These are phyloP conservation scores for Aricia artaxerxes DNA, from an alignment of 2,888 invertebrate genomes.

Conservation along the genomic window DNA sequence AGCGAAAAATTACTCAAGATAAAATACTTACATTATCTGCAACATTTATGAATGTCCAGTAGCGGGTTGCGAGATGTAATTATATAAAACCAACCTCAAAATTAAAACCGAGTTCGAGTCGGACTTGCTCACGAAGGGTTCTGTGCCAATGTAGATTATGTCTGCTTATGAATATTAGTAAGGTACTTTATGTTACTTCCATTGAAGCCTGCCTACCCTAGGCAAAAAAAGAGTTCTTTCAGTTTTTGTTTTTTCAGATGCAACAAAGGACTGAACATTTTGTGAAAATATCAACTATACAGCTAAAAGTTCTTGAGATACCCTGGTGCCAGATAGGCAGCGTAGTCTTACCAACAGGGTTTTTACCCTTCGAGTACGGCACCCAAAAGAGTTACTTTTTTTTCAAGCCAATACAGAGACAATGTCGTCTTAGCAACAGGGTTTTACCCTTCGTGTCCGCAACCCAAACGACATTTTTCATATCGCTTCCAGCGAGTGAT, in stretches of 20 bases:
- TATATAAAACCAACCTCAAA: background rate
- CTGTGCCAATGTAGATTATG: background rate
- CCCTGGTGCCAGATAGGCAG: too few relatives aligned
- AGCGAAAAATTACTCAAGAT: slow-evolving; percentile 6
- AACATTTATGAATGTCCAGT: slow-evolving; percentile 17
- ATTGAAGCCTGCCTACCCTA: too few relatives aligned
- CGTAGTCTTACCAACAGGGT: background rate
- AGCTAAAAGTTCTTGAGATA: too few relatives aligned
- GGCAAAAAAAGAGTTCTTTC: background rate
- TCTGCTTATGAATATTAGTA: background rate
- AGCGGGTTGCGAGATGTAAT: slow-evolving; percentile 19
- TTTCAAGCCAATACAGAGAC: too few relatives aligned
- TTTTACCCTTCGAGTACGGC: background rate
- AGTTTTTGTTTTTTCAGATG: too few relatives aligned
- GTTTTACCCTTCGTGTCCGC: background rate
- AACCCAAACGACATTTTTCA: background rate
- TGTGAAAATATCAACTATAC: too few relatives aligned
- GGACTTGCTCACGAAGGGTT: background rate
- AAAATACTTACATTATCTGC: slow-evolving; percentile 17
- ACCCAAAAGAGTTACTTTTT: too few relatives aligned
- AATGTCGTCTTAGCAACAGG: too few relatives aligned
- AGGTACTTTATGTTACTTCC: too few relatives aligned
- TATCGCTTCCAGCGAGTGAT: slow-evolving; percentile 41
- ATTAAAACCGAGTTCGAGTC: background rate
- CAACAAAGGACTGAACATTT: too few relatives aligned